Evolutionary conservation across 2,113 vertebrate species (phyloP).

Genomic region (Nycticryphes semicollaris): DNA sequence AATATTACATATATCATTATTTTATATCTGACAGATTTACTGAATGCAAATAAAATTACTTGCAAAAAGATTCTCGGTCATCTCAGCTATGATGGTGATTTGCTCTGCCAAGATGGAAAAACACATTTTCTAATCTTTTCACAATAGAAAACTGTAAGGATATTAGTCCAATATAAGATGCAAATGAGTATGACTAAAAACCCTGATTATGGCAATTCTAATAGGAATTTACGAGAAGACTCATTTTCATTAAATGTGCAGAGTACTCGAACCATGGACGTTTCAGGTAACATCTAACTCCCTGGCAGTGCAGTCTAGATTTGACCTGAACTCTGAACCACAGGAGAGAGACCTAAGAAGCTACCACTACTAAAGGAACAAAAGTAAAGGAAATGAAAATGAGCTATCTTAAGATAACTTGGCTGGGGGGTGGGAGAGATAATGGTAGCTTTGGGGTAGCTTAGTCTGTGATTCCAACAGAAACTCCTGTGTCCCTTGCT

Average conservation of each 20-base stretch:
- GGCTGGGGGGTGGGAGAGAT: accelerated
- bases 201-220: neutral
- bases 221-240: neutral
- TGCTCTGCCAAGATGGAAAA: neutral
- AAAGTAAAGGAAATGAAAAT: neutral
- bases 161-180: neutral
- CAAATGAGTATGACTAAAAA: conserved; percentile 11
- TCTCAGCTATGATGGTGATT: neutral
- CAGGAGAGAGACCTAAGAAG: neutral
- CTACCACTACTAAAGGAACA: neutral
- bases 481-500: neutral
- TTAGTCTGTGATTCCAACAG: neutral
- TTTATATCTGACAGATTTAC: neutral
- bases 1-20: neutral
- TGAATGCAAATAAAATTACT: neutral
- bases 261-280: neutral
- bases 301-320: neutral
- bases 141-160: neutral
- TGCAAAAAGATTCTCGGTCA: neutral
- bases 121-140: neutral
- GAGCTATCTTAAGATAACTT: neutral
- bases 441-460: neutral
- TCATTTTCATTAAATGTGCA: neutral
- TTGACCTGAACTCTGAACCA: neutral
- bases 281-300: neutral